These are phyloP conservation scores for Chrysolina oricalcia DNA, from an alignment of 2,888 invertebrate genomes.

Conservation along the genomic window DNA sequence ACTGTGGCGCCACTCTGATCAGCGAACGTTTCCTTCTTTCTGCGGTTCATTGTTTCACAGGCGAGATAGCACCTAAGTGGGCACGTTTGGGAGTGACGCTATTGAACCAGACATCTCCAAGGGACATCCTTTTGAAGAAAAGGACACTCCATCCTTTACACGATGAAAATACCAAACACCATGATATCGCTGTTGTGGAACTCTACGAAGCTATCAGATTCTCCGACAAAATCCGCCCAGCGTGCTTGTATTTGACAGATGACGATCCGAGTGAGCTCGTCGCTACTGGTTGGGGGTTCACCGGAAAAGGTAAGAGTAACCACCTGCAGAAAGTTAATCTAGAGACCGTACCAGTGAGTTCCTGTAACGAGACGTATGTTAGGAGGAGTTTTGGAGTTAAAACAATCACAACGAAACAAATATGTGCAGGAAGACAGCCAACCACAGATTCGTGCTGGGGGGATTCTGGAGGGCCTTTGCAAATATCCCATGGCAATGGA, in stretches of 20 bases:
- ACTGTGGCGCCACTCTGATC: slow-evolving; percentile 75
- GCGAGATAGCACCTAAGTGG: background rate
- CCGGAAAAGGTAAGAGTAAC: slow-evolving; percentile 35
- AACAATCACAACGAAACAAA: slow-evolving; percentile 46
- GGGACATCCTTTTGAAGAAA: slow-evolving; percentile 61
- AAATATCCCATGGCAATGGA: slow-evolving; percentile 42
- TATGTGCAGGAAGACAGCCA: slow-evolving; percentile 54
- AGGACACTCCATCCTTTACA: slow-evolving; percentile 66
- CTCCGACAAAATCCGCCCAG: slow-evolving; percentile 68
- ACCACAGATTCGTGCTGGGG: slow-evolving; percentile 55
- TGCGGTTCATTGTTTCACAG: slow-evolving; percentile 75
- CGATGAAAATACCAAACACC: slow-evolving; percentile 62
- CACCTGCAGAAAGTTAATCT: slow-evolving; percentile 49
- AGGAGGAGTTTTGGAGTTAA: slow-evolving; percentile 10
- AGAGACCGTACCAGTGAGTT: slow-evolving; percentile 39
- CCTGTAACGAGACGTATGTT: slow-evolving; percentile 49
- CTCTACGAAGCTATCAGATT: slow-evolving; percentile 61
- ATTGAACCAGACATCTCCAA: slow-evolving; percentile 30
- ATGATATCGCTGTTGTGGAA: slow-evolving; percentile 70
- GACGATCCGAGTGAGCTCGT: slow-evolving; percentile 62
- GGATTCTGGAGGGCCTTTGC: slow-evolving; percentile 60
- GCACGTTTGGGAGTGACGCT: background rate
- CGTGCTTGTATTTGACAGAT: slow-evolving; percentile 69
- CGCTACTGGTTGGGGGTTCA: slow-evolving; percentile 71
- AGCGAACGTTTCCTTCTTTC: slow-evolving; percentile 73